Percentiles rank a stretch among this genome's conserved stretches.
These are phyloP conservation scores for Trichechus manatus DNA, from an alignment of 2,113 vertebrate genomes.

Conservation along the genomic window DNA sequence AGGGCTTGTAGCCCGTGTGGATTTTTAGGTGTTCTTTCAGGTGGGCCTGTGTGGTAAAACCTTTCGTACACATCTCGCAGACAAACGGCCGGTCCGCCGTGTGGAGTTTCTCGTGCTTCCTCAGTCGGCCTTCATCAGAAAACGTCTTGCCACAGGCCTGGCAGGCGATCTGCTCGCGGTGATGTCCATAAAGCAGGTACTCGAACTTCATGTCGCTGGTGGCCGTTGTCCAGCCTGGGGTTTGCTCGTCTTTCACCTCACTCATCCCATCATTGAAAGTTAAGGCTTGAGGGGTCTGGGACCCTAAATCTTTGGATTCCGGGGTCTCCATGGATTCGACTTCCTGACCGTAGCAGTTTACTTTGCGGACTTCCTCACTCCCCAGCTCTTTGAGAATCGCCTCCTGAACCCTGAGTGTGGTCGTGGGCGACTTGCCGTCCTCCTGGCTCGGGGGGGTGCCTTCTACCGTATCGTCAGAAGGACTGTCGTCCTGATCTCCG, in stretches of 20 bases:
- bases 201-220: constrained; percentile 98
- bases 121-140: constrained; percentile 94
- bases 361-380: constrained; percentile 97
- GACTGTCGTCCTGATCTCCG: constrained; percentile 95
- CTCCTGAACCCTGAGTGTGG: constrained; percentile 95
- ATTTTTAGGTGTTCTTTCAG: constrained; percentile 99
- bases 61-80: constrained; percentile 99
- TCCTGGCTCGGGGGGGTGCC: constrained; percentile 92
- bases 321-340: constrained; percentile 95
- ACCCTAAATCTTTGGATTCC: constrained; percentile 91
- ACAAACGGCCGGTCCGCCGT: constrained; percentile 97
- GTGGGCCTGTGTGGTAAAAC: constrained; percentile 98
- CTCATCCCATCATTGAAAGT: constrained; percentile 96
- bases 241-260: constrained; percentile 94
- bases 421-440: constrained; percentile 92
- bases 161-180: constrained; percentile 96
- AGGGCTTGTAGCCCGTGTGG: constrained; percentile 98
- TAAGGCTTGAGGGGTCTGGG: constrained; percentile 95
- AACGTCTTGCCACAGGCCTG: constrained; percentile 96
- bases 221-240: constrained; percentile 93
- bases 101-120: constrained; percentile 97
- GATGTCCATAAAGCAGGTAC: constrained; percentile 97
- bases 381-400: constrained; percentile 97
- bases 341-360: constrained; percentile 98
- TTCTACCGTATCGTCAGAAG: constrained; percentile 92